These are phyloP conservation scores for Dicranocentrus wangi DNA, from an alignment of 2,888 invertebrate species.

Conservation along the genomic window DNA sequence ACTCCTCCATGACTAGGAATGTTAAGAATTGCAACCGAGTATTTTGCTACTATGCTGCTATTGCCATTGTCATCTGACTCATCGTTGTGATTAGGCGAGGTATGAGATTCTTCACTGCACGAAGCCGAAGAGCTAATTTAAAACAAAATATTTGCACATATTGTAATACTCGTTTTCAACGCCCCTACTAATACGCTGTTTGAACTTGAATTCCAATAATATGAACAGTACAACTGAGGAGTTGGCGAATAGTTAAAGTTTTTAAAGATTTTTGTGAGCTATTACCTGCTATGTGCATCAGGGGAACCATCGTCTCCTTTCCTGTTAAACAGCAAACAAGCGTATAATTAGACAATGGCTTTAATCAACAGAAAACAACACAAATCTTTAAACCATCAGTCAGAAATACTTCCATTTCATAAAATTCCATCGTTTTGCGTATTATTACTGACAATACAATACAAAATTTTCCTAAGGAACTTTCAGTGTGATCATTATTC, in stretches of 20 bases:
- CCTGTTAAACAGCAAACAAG: slow-evolving; percentile 49
- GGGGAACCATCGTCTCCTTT: slow-evolving; percentile 51
- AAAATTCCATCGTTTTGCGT: slow-evolving; percentile 23
- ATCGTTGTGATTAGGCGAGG: slow-evolving; percentile 47
- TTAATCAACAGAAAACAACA: slow-evolving; percentile 20
- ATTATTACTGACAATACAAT: too few species aligned
- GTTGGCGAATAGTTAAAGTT: not conserved
- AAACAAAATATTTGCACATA: slow-evolving; percentile 3
- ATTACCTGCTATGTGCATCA: slow-evolving; percentile 58
- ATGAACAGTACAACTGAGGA: not conserved
- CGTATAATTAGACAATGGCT: not conserved
- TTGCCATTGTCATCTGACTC: slow-evolving; percentile 43
- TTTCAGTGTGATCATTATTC: too few species aligned
- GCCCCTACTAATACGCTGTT: too few species aligned
- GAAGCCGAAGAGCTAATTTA: slow-evolving; percentile 43
- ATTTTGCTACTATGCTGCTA: slow-evolving; percentile 66
- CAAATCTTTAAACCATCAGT: slow-evolving; percentile 33
- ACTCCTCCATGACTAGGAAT: slow-evolving; percentile 63
- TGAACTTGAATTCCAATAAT: not conserved
- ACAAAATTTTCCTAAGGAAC: too few species aligned
- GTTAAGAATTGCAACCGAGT: slow-evolving; percentile 69
- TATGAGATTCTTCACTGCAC: slow-evolving; percentile 59
- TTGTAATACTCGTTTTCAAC: too few species aligned
- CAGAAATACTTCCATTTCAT: slow-evolving; percentile 37
- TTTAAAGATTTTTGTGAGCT: not conserved